Conservation (phyloP, 35 echinoderm and acorn worm genomes). For the Amphiura filiformis region DNA sequence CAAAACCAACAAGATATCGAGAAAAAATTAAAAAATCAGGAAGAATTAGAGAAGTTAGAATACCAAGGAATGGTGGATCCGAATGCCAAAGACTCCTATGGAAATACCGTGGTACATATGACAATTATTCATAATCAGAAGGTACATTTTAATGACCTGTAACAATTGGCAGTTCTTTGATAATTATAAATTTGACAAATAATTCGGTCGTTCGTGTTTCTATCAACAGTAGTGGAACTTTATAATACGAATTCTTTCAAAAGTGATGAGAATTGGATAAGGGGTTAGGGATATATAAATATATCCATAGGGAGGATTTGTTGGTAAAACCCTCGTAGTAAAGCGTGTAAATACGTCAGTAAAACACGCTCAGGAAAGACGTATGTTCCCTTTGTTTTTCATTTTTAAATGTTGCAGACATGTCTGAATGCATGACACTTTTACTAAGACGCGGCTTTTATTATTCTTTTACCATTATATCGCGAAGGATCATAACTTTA, state of each 20-base stretch:
- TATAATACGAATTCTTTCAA: too few species aligned
- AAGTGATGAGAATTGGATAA: too few species aligned
- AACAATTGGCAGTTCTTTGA: too few species aligned
- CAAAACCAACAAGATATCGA: too few species aligned
- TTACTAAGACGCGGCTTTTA: not conserved
- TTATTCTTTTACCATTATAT: not conserved
- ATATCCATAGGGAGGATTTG: too few species aligned
- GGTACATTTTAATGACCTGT: slow-evolving; percentile 52
- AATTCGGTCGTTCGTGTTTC: not conserved
- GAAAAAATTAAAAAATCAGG: not conserved
- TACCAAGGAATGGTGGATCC: slow-evolving; percentile 82
- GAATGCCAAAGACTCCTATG: slow-evolving; percentile 69
- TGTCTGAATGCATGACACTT: too few species aligned
- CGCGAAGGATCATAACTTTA: not conserved
- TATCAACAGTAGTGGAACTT: not conserved
- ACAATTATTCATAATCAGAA: slow-evolving; percentile 82
- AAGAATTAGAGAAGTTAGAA: too few species aligned
- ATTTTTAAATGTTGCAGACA: not conserved
- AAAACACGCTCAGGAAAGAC: not conserved
- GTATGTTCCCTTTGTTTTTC: not conserved
- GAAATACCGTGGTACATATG: slow-evolving; percentile 93
- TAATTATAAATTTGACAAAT: too few species aligned
- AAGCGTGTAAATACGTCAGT: not conserved
- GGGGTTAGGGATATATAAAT: not conserved
- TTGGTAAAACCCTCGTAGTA: not conserved